Evolutionary conservation across 2,888 invertebrate genomes (phyloP).

Genomic region (Hesperia comma): DNA sequence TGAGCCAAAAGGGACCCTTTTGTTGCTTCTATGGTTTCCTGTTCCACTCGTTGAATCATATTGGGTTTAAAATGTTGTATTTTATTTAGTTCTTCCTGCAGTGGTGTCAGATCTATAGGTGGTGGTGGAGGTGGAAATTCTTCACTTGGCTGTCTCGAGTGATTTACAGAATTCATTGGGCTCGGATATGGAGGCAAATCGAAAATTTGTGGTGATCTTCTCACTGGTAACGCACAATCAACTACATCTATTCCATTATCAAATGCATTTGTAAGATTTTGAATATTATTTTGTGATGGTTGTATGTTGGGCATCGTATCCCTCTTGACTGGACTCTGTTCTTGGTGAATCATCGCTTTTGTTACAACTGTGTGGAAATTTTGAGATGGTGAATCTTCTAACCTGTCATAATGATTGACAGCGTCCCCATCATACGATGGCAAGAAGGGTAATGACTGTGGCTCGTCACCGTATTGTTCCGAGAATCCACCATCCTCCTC

Average conservation of each 20-base stretch:
- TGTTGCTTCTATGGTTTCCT: slow-evolving; percentile 60
- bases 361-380: slow-evolving; percentile 90
- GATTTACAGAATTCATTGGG: slow-evolving; percentile 89
- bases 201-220: slow-evolving; percentile 74
- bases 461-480: slow-evolving; percentile 82
- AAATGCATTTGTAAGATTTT: slow-evolving; percentile 70
- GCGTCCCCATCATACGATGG: slow-evolving; percentile 80
- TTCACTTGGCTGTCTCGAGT: slow-evolving; percentile 94
- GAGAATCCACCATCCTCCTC: slow-evolving; percentile 79
- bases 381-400: slow-evolving; percentile 72
- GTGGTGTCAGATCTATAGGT: slow-evolving; percentile 87
- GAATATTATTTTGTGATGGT: slow-evolving; percentile 63
- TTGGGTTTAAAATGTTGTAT: slow-evolving; percentile 60
- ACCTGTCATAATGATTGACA: slow-evolving; percentile 65
- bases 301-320: slow-evolving; percentile 61
- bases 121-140: slow-evolving; percentile 96
- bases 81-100: slow-evolving; percentile 85
- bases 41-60: slow-evolving; percentile 35
- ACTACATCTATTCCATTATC: slow-evolving; percentile 86
- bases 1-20: slow-evolving; percentile 84
- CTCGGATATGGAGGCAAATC: slow-evolving; percentile 93
- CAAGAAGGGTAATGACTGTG: slow-evolving; percentile 85
- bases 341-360: slow-evolving; percentile 93
- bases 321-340: slow-evolving; percentile 87
- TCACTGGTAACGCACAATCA: slow-evolving; percentile 80